phyloP scores from a whole-genome alignment of 2,797 vertebrate genomes.

The Morelia viridis region DNA sequence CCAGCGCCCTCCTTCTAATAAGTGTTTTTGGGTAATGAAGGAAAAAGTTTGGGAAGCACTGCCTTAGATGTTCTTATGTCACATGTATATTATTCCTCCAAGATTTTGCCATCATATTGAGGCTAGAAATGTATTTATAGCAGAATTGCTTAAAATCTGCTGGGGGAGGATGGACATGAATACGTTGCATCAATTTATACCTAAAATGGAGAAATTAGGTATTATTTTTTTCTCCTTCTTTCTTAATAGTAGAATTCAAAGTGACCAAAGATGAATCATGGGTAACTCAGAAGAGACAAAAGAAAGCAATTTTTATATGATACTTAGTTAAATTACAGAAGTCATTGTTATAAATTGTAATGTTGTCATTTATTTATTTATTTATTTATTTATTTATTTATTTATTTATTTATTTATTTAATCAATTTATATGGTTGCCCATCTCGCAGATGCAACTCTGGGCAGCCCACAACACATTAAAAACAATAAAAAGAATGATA shows the following conservation, averaged over 20 bases:
- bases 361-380: not conserved
- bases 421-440: not conserved
- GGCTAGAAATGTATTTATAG: not conserved
- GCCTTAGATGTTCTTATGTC: not conserved
- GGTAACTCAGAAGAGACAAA: not conserved
- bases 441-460: not conserved
- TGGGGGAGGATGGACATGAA: not conserved
- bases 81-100: not conserved
- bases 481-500: not conserved
- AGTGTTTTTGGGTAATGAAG: too few species aligned
- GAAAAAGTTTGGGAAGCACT: not conserved
- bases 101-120: not conserved
- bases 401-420: too few species aligned
- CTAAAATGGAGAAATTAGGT: not conserved
- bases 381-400: too few species aligned
- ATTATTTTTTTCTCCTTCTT: not conserved
- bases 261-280: not conserved
- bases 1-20: too few species aligned
- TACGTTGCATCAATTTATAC: not conserved
- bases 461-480: not conserved
- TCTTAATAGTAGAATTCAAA: not conserved
- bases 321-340: not conserved
- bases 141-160: not conserved
- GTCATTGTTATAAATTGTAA: not conserved
- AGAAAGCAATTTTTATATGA: not conserved